A percentile compares a stretch with the other conserved stretches of the same genome.
These are phyloP conservation scores for Hylyphantes graminicola DNA, from an alignment of 1,140 invertebrate species.

Conservation along the genomic window DNA sequence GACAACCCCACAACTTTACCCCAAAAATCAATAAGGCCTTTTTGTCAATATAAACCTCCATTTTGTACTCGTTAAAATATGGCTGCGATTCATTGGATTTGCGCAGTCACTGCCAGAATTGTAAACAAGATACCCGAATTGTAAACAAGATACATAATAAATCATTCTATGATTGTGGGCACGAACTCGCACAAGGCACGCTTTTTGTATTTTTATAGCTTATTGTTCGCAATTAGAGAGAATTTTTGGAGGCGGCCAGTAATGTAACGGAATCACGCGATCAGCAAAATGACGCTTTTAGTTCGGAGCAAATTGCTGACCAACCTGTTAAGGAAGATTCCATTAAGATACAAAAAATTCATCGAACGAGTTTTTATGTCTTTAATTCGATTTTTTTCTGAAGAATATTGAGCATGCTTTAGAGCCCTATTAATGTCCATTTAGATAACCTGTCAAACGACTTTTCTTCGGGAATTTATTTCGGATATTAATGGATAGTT, in stretches of 20 bases:
- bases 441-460: too few species aligned
- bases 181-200: slow-evolving; percentile 7
- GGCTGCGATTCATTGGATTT: background rate
- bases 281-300: slow-evolving; percentile 38
- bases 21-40: too few species aligned
- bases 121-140: background rate
- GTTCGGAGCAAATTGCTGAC: slow-evolving; percentile 37
- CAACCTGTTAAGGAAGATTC: slow-evolving; percentile 36
- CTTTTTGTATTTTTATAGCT: slow-evolving; percentile 9
- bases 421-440: too few species aligned
- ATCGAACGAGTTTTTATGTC: slow-evolving; percentile 12
- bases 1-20: background rate
- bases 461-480: too few species aligned
- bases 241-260: background rate
- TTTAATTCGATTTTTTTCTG: background rate
- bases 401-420: background rate
- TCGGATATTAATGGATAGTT: too few species aligned
- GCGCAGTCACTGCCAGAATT: background rate
- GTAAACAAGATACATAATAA: slow-evolving; percentile 38
- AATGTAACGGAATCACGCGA: slow-evolving; percentile 55
- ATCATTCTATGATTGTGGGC: slow-evolving; percentile 35
- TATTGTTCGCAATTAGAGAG: slow-evolving; percentile 23
- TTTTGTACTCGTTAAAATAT: slow-evolving; percentile 10
- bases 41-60: slow-evolving; percentile 13
- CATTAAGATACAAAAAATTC: slow-evolving; percentile 32